phyloP scores from a whole-genome alignment of 1,140 invertebrate species.

The Trachymyrmex septentrionalis region DNA sequence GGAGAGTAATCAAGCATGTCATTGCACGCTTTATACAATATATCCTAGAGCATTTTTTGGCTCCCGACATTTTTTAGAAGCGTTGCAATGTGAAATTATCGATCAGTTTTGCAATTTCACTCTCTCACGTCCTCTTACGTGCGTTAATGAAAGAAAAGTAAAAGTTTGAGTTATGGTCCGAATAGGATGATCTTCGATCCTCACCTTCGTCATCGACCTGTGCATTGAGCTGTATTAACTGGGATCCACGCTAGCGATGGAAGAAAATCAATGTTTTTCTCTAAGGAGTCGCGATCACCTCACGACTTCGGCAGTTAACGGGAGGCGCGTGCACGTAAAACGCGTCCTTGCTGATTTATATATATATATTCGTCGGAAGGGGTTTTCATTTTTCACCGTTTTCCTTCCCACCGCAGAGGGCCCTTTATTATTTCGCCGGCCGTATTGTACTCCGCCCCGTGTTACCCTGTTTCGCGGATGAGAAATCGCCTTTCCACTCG shows the following conservation, averaged over 20 bases:
- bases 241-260: background rate
- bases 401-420: slow-evolving; percentile 32
- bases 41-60: background rate
- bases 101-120: slow-evolving; percentile 19
- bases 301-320: slow-evolving; percentile 1
- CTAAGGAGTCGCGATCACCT: background rate
- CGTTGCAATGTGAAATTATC: background rate
- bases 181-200: background rate
- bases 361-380: slow-evolving; percentile 58
- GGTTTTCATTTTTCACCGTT: slow-evolving; percentile 62
- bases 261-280: background rate
- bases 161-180: background rate
- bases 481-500: slow-evolving; percentile 61
- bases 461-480: slow-evolving; percentile 52
- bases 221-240: background rate
- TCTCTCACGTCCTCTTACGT: background rate
- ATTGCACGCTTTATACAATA: slow-evolving; percentile 21
- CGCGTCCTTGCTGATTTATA: slow-evolving; percentile 58
- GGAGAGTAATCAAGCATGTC: slow-evolving; percentile 8
- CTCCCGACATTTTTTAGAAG: slow-evolving; percentile 8
- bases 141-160: slow-evolving; percentile 12
- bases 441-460: slow-evolving; percentile 51
- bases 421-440: slow-evolving; percentile 62
- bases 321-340: background rate
- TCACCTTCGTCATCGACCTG: background rate